phyloP scores from a whole-genome alignment of 2,113 vertebrate genomes.

The Xiphophorus hellerii region DNA sequence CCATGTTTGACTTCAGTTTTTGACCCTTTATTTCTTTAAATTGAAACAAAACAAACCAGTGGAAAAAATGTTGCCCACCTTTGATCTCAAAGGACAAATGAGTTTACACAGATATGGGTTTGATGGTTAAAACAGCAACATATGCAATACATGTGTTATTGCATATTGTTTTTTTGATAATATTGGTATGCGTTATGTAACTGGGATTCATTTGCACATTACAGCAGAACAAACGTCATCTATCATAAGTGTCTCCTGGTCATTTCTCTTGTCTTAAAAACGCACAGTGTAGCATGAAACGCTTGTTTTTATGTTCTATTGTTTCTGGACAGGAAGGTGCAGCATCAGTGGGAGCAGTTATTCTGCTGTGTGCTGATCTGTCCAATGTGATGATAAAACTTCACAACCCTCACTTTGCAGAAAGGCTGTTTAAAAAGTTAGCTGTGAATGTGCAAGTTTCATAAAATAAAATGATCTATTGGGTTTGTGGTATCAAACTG shows the following conservation, averaged over 20 bases:
- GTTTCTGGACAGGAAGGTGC: background rate
- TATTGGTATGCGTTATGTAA: background rate
- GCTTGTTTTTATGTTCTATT: background rate
- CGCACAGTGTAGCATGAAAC: background rate
- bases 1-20: no score
- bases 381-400: background rate
- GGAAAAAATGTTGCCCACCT: no score
- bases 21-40: no score
- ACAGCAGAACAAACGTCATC: background rate
- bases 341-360: background rate
- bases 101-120: no score
- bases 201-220: background rate
- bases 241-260: background rate
- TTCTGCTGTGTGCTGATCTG: background rate
- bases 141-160: no score
- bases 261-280: background rate
- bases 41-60: no score
- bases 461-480: background rate
- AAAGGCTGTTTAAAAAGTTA: background rate
- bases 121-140: no score
- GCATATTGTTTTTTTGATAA: no score
- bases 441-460: background rate
- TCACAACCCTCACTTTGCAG: background rate
- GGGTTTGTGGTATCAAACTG: background rate
- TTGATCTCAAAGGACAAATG: no score